Evolutionary conservation across 2,113 vertebrate genomes (phyloP).

Genomic region (Prinia subflava): DNA sequence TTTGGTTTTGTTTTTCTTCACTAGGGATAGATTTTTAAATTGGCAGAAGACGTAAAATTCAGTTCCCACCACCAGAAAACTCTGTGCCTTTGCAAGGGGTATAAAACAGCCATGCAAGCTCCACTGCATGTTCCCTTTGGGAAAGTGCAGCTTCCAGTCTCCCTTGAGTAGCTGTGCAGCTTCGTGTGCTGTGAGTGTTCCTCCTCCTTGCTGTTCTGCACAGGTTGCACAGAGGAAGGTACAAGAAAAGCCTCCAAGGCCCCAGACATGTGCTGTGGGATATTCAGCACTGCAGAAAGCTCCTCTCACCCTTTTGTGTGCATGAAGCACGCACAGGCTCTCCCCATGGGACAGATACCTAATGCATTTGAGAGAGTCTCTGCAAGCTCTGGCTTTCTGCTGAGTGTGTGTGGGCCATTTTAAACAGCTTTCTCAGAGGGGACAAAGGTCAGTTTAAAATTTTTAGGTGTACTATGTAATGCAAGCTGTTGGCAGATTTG

Average conservation of each 20-base stretch:
- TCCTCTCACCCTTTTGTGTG: neutral
- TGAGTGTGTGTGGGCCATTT: neutral
- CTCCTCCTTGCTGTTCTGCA: neutral
- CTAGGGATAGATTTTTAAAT: neutral
- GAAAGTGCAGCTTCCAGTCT: neutral
- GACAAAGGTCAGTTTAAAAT: constrained; percentile 9
- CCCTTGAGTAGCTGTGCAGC: neutral
- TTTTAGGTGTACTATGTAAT: constrained; percentile 16
- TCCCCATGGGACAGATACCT: neutral
- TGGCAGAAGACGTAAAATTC: neutral
- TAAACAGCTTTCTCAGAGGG: neutral
- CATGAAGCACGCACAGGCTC: accelerated
- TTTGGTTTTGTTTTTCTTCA: constrained; percentile 16
- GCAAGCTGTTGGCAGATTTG: neutral
- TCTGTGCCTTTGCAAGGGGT: accelerated
- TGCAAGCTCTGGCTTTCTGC: neutral
- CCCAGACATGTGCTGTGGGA: neutral
- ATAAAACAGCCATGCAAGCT: accelerated
- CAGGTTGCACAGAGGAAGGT: neutral
- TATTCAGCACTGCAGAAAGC: neutral
- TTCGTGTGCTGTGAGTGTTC: neutral
- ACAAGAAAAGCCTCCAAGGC: neutral
- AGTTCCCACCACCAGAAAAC: neutral
- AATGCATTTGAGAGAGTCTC: neutral
- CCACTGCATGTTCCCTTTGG: neutral